phyloP scores from a whole-genome alignment of 1,140 invertebrate genomes.

The Brachionus asplanchnoidis region DNA sequence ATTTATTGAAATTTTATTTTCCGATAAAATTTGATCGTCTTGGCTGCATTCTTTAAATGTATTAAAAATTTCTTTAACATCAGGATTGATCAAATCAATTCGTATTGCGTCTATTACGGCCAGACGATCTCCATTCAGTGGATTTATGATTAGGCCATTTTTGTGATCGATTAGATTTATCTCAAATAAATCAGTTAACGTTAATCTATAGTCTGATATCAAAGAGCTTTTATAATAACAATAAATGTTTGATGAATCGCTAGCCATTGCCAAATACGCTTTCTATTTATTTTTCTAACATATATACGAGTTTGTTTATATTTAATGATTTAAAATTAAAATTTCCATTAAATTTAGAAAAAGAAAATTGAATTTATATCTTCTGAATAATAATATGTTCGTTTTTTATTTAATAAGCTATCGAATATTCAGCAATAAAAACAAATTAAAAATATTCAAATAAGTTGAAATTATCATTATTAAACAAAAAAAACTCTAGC shows the following conservation, averaged over 20 bases:
- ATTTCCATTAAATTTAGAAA: background rate
- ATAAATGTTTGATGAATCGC: background rate
- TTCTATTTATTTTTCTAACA: background rate
- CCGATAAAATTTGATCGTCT: background rate
- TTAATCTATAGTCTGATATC: constrained; percentile 26
- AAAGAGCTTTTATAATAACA: background rate
- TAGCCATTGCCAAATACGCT: background rate
- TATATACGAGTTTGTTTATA: background rate
- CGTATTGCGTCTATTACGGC: background rate
- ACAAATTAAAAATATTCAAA: background rate
- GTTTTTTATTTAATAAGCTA: background rate
- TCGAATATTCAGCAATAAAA: no score
- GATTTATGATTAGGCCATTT: constrained; percentile 36
- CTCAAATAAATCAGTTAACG: constrained; percentile 30
- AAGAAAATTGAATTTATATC: no score
- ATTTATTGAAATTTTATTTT: constrained; percentile 2
- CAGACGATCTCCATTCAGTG: constrained; percentile 11
- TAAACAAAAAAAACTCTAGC: background rate
- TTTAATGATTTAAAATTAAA: background rate
- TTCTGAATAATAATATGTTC: background rate
- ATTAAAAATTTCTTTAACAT: constrained; percentile 17
- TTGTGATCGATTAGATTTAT: constrained; percentile 8
- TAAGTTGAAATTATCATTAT: background rate
- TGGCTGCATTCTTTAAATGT: background rate
- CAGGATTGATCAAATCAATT: constrained; percentile 7